phyloP scores from a whole-genome alignment of 2,888 invertebrate species.

The Drosophila pegasa region DNA sequence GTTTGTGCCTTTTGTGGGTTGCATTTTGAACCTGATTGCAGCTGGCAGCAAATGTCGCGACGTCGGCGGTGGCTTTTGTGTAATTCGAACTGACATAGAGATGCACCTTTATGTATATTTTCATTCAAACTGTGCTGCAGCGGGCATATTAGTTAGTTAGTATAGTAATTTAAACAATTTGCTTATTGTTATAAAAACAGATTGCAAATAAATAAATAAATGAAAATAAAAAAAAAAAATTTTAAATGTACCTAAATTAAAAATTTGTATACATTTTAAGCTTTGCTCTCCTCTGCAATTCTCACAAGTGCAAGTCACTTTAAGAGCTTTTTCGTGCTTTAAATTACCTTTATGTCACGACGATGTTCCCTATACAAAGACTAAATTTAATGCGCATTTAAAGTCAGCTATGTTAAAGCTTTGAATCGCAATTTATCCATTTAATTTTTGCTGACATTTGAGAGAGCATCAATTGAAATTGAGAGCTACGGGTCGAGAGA shows the following conservation, averaged over 20 bases:
- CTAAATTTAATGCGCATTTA: not conserved
- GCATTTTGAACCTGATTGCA: constrained; percentile 57
- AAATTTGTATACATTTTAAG: too few species aligned
- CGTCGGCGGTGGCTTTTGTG: constrained; percentile 47
- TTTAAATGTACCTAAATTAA: too few species aligned
- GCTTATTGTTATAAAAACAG: too few species aligned
- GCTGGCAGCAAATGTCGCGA: constrained; percentile 34
- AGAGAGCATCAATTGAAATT: constrained; percentile 31
- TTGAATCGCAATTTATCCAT: not conserved
- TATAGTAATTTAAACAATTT: too few species aligned
- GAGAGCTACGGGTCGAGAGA: constrained; percentile 7
- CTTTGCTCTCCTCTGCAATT: not conserved
- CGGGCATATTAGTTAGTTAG: constrained; percentile 1
- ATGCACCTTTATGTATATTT: constrained; percentile 17
- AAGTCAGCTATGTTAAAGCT: not conserved
- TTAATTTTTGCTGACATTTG: constrained; percentile 21
- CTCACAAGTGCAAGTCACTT: not conserved
- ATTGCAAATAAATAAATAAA: too few species aligned
- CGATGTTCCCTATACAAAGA: not conserved
- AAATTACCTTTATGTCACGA: not conserved
- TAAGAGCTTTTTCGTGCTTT: not conserved
- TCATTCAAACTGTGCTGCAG: not conserved
- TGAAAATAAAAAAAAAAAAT: too few species aligned
- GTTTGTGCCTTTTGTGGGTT: constrained; percentile 36
- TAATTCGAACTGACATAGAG: constrained; percentile 61